Evolutionary conservation across 2,113 vertebrate species (phyloP).

Genomic region (Pluvianellus socialis): DNA sequence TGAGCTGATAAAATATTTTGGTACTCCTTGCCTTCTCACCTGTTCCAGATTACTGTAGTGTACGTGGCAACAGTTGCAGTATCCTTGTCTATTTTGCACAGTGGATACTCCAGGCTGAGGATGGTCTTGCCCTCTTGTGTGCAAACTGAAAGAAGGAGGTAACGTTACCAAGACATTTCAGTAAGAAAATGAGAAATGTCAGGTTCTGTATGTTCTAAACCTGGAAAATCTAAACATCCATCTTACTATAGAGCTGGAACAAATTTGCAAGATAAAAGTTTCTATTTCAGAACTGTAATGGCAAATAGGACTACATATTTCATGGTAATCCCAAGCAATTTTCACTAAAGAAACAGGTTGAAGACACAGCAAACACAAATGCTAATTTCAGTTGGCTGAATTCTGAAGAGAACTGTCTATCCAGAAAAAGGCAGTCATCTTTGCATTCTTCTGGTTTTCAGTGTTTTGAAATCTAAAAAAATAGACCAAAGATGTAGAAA

Average conservation of each 20-base stretch:
- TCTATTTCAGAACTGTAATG: neutral
- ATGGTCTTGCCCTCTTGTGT: conserved; percentile 37
- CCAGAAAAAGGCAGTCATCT: neutral
- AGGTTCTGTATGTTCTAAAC: neutral
- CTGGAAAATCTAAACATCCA: neutral
- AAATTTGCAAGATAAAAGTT: neutral
- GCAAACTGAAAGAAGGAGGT: conserved; percentile 45
- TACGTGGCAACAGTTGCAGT: conserved; percentile 89
- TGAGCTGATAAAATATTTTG: neutral
- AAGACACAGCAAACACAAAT: neutral
- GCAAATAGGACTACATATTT: neutral
- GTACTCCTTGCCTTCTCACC: conserved; percentile 71
- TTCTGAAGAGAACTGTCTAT: neutral
- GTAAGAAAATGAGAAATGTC: neutral
- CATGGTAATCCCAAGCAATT: neutral
- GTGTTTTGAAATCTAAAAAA: neutral
- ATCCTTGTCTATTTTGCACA: conserved; percentile 81
- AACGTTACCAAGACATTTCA: neutral
- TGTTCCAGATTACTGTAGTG: conserved; percentile 87
- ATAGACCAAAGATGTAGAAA: neutral
- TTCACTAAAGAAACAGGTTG: neutral
- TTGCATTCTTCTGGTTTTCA: neutral
- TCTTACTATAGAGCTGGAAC: neutral
- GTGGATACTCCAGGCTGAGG: conserved; percentile 56
- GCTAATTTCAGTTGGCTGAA: neutral